These are phyloP conservation scores for Oreonectes daqikongensis DNA, from an alignment of 2,797 vertebrate genomes.

Conservation along the genomic window DNA sequence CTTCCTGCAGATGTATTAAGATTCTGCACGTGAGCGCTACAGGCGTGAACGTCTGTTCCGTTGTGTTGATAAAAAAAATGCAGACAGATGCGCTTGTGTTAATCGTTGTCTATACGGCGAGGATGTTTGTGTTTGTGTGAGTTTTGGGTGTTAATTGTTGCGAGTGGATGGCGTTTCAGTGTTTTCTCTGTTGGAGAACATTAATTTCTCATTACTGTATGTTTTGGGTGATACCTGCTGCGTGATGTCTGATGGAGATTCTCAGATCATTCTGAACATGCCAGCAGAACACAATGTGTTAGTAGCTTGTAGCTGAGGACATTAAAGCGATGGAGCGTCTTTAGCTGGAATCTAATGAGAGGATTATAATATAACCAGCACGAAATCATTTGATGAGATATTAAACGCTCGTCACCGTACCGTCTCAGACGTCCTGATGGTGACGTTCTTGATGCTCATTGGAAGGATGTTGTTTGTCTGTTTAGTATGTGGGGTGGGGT, in stretches of 20 bases:
- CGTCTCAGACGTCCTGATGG: not conserved
- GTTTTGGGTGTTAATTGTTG: conserved; percentile 39
- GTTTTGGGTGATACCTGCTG: conserved; percentile 74
- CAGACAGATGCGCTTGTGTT: not conserved
- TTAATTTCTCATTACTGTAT: conserved; percentile 80
- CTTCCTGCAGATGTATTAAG: not conserved
- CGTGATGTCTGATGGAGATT: conserved; percentile 34
- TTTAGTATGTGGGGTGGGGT: too few relatives aligned
- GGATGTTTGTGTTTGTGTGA: not conserved
- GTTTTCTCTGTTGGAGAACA: conserved; percentile 74
- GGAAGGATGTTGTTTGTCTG: too few relatives aligned
- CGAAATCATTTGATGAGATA: conserved; percentile 71
- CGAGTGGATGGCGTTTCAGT: conserved; percentile 67
- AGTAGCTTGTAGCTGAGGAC: conserved; percentile 12
- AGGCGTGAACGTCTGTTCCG: not conserved
- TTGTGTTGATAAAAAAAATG: not conserved
- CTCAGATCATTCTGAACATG: conserved; percentile 53
- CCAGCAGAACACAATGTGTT: conserved; percentile 49
- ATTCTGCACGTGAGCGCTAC: not conserved
- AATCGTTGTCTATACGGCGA: not conserved
- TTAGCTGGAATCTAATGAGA: conserved; percentile 54
- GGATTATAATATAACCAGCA: conserved; percentile 59
- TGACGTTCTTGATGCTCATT: not conserved
- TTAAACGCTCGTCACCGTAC: conserved; percentile 56
- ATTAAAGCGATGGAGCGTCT: conserved; percentile 24